Conservation (phyloP, 1,140 invertebrate species). For the Trialeurodes vaporariorum region DNA sequence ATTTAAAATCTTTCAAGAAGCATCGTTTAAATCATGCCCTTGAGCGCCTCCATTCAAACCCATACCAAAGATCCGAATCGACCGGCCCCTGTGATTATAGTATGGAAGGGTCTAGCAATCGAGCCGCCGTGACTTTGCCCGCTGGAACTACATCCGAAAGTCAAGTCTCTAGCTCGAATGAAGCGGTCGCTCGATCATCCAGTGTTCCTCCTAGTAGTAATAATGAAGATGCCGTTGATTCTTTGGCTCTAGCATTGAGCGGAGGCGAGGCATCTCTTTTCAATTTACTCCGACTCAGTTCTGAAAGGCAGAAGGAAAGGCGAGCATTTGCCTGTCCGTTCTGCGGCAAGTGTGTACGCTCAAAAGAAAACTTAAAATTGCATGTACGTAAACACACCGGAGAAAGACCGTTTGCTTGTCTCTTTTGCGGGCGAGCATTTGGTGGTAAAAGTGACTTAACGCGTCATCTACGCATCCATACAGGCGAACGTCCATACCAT, state of each 20-base stretch:
- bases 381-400: slow-evolving; percentile 82
- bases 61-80: slow-evolving; percentile 10
- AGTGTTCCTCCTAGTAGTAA: slow-evolving; percentile 3
- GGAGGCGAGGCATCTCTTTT: slow-evolving; percentile 47
- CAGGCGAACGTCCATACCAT: slow-evolving; percentile 73
- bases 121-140: slow-evolving; percentile 30
- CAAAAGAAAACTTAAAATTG: slow-evolving; percentile 75
- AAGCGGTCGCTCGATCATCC: slow-evolving; percentile 6
- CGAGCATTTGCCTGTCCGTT: slow-evolving; percentile 69
- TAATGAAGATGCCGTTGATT: no score
- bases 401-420: slow-evolving; percentile 72
- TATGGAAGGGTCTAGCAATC: slow-evolving; percentile 30
- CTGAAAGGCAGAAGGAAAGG: slow-evolving; percentile 45
- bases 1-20: slow-evolving; percentile 80
- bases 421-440: slow-evolving; percentile 74
- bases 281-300: slow-evolving; percentile 46
- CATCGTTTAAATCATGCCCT: slow-evolving; percentile 74
- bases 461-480: slow-evolving; percentile 72
- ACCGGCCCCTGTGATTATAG: slow-evolving; percentile 15
- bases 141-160: not conserved
- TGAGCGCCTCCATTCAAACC: slow-evolving; percentile 51
- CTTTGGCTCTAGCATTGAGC: slow-evolving; percentile 34
- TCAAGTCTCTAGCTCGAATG: slow-evolving; percentile 13
- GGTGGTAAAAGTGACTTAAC: slow-evolving; percentile 77
- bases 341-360: slow-evolving; percentile 76